These are phyloP conservation scores for Amblyopsis rosae DNA, from an alignment of 2,113 vertebrate species.

Conservation along the genomic window DNA sequence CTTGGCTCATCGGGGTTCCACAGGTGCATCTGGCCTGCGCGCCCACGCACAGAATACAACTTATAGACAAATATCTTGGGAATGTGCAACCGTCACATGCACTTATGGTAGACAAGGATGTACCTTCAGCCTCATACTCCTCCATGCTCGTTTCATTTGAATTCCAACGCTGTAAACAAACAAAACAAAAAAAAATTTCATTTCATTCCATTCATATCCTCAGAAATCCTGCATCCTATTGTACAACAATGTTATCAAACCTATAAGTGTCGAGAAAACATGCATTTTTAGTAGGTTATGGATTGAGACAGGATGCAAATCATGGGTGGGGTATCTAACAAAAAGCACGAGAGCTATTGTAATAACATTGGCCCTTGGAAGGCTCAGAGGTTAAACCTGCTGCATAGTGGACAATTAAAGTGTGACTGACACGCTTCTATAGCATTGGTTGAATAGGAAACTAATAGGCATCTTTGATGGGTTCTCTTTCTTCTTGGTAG, in stretches of 20 bases:
- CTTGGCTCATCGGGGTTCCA: constrained; percentile 94
- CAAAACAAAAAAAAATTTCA: no score
- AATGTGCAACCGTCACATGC: not conserved
- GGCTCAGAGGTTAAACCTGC: constrained; percentile 14
- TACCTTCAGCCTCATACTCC: constrained; percentile 96
- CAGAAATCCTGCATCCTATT: not conserved
- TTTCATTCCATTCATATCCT: not conserved
- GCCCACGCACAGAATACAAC: accelerated
- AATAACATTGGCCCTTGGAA: constrained; percentile 20
- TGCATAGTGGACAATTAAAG: constrained; percentile 1
- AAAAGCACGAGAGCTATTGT: constrained; percentile 46
- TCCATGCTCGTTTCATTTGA: constrained; percentile 73
- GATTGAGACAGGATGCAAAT: not conserved
- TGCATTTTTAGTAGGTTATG: constrained; percentile 22
- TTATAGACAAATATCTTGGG: not conserved
- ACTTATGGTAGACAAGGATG: constrained; percentile 18
- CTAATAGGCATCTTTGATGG: no score
- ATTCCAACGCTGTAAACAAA: constrained; percentile 83
- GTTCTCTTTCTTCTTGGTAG: no score
- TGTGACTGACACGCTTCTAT: not conserved
- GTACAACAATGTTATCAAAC: not conserved
- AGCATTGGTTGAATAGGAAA: no score
- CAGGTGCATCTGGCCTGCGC: constrained; percentile 88
- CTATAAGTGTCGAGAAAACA: not conserved
- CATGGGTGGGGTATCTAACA: not conserved